Evolutionary conservation across 1,140 invertebrate genomes (phyloP).

Genomic region (Nephila pilipes): DNA sequence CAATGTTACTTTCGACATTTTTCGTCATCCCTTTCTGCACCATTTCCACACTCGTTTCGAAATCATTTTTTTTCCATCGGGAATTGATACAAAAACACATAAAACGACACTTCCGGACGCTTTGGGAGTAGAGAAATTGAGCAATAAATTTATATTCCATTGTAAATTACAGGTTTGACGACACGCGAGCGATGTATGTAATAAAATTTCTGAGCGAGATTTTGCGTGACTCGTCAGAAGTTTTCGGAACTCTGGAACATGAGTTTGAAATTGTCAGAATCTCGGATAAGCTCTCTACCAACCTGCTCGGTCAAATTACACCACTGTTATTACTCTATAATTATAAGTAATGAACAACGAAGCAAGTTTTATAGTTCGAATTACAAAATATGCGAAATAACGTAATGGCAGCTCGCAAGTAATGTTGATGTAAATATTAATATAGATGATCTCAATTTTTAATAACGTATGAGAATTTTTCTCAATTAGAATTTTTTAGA

Average conservation of each 20-base stretch:
- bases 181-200: background rate
- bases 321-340: no score
- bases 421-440: no score
- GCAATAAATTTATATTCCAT: background rate
- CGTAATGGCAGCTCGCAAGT: no score
- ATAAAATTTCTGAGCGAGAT: background rate
- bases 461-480: no score
- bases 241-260: background rate
- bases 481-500: no score
- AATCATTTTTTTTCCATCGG: background rate
- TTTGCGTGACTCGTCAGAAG: background rate
- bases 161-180: background rate
- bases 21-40: conserved; percentile 15
- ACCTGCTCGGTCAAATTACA: no score
- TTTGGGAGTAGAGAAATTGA: background rate
- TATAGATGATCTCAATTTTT: no score
- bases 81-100: background rate
- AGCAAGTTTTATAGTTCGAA: no score
- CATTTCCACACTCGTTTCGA: background rate
- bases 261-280: background rate
- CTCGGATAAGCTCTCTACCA: background rate
- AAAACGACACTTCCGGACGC: background rate
- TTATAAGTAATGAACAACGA: no score
- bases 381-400: no score
- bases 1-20: background rate